Conservation (phyloP, 2,797 vertebrate species). For the Malacoraja senta region DNA sequence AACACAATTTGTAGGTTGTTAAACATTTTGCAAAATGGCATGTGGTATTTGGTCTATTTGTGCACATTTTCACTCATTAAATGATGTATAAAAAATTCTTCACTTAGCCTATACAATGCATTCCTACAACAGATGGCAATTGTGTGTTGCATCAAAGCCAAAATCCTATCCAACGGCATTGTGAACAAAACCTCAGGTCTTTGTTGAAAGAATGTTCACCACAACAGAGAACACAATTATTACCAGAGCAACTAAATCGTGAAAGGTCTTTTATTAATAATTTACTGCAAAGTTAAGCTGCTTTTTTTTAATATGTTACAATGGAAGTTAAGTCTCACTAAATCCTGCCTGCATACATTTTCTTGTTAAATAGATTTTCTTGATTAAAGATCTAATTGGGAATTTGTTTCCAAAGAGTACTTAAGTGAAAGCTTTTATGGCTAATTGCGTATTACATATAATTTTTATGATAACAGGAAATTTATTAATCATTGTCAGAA, state of each 20-base stretch:
- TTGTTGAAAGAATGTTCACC: not conserved
- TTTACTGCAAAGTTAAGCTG: slow-evolving; percentile 1
- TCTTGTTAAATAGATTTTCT: slow-evolving; percentile 30
- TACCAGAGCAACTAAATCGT: not conserved
- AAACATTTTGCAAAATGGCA: not conserved
- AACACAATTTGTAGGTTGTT: no score
- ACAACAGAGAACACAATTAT: not conserved
- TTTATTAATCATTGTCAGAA: slow-evolving; percentile 11
- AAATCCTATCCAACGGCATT: not conserved
- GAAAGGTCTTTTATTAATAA: not conserved
- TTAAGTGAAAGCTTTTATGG: slow-evolving; percentile 15
- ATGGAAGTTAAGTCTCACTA: slow-evolving; percentile 28
- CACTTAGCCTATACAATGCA: not conserved
- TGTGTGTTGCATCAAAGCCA: not conserved
- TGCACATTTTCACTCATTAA: not conserved
- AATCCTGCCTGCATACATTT: slow-evolving; percentile 5
- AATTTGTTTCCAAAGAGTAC: slow-evolving; percentile 12
- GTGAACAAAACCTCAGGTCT: not conserved
- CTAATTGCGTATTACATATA: not conserved
- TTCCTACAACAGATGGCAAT: not conserved
- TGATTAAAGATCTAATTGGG: slow-evolving; percentile 33
- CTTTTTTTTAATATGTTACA: slow-evolving; percentile 3
- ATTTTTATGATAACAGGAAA: slow-evolving; percentile 19
- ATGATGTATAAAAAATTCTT: not conserved
- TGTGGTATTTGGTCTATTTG: not conserved